A percentile compares a stretch with the other conserved stretches of the same genome.
These are phyloP conservation scores for Scrobipalpa atriplicella DNA, from an alignment of 2,888 invertebrate genomes.

Conservation along the genomic window DNA sequence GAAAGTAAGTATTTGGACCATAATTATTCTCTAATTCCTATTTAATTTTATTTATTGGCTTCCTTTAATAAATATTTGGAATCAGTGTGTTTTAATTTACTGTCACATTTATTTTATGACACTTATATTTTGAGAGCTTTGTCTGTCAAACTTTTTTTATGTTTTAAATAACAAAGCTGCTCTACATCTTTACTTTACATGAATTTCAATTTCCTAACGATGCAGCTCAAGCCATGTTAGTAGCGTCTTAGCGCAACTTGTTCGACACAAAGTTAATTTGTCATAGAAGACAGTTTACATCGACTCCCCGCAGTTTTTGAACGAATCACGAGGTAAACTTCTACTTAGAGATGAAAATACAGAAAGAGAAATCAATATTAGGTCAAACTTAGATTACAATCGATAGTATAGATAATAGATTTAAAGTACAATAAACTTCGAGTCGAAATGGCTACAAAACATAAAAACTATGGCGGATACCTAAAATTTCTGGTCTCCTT, in stretches of 20 bases:
- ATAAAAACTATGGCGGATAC: too few species aligned
- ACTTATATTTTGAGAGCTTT: too few species aligned
- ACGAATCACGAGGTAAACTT: neutral
- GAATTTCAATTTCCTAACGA: neutral
- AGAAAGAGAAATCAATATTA: neutral
- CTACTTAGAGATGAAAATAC: neutral
- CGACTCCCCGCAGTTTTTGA: neutral
- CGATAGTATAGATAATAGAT: neutral
- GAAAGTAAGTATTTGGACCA: too few species aligned
- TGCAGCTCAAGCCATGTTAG: neutral
- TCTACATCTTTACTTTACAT: neutral
- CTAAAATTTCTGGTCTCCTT: too few species aligned
- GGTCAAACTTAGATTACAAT: neutral
- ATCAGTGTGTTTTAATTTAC: too few species aligned
- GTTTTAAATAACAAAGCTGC: too few species aligned
- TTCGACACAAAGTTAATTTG: slow-evolving; percentile 17
- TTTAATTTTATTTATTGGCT: too few species aligned
- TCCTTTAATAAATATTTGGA: too few species aligned
- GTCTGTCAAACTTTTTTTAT: too few species aligned
- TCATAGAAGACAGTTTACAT: slow-evolving; percentile 11
- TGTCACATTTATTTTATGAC: too few species aligned
- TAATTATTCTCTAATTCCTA: too few species aligned
- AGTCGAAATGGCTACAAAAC: neutral
- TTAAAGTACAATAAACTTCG: neutral
- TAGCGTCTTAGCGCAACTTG: neutral